Percentiles rank a stretch among this genome's conserved stretches.
phyloP scores from a whole-genome alignment of 1,140 invertebrate species.

The Dermatophagoides farinae region DNA sequence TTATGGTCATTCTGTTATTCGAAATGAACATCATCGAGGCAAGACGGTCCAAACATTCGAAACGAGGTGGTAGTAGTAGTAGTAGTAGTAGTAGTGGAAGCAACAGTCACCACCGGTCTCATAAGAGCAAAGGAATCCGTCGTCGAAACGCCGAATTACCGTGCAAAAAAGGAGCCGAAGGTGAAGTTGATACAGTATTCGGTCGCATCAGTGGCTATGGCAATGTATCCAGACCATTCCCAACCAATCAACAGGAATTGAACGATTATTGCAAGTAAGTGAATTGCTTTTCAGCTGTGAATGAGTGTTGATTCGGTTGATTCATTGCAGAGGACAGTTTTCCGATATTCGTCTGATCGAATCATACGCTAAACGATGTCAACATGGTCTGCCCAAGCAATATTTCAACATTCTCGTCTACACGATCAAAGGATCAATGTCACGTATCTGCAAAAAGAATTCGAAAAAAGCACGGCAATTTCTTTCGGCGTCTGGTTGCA shows the following conservation, averaged over 20 bases:
- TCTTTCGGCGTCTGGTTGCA: not conserved
- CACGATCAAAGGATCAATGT: slow-evolving; percentile 1
- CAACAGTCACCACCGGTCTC: not conserved
- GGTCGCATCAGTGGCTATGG: slow-evolving; percentile 11
- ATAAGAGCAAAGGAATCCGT: no score
- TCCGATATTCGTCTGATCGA: slow-evolving; percentile 1
- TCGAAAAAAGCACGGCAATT: slow-evolving; percentile 7
- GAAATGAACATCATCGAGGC: no score
- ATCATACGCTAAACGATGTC: slow-evolving; percentile 5
- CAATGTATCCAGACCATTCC: not conserved
- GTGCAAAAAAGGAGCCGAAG: slow-evolving; percentile 2
- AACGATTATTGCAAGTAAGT: slow-evolving; percentile 8
- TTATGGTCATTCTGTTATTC: no score
- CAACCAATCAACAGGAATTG: slow-evolving; percentile 2
- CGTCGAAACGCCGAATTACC: not conserved
- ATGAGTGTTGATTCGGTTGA: not conserved
- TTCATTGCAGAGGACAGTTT: not conserved
- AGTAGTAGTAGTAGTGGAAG: not conserved
- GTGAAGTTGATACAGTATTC: not conserved
- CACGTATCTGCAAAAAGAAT: slow-evolving; percentile 6
- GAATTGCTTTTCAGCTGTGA: not conserved
- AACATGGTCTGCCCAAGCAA: slow-evolving; percentile 7
- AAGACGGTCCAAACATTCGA: no score
- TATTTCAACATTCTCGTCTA: slow-evolving; percentile 5
- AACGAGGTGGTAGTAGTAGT: not conserved